Evolutionary conservation across 2,888 invertebrate genomes (phyloP), one percentile per base, ranked within the genome.

Genomic region (Stramonita haemastoma): DNA sequence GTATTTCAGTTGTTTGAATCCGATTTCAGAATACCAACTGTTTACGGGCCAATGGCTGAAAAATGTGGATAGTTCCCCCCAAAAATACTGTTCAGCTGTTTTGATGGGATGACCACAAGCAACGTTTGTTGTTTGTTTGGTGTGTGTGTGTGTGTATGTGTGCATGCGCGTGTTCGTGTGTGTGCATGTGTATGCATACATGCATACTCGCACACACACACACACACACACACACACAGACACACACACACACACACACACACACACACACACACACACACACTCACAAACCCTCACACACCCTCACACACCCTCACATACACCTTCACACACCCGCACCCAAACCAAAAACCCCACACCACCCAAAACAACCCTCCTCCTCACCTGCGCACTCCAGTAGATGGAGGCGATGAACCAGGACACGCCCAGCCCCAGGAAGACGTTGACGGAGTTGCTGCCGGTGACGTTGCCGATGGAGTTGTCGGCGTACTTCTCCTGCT

Each of bases 401-500:
- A 96, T 95, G 77, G 97, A 95, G 29, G 97, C 97, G 32, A 97
- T 96, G 29, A 97, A 92, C 97, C 97, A 97, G 0, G 97, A 97
- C 86, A 97, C 94, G 19, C 97, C 97, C 11, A 97, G 96, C 88
- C 97, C 97, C 86, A 97, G 96, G 94, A 97, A 97, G 5, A 97
- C 97, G 93, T 97, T 97, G 70, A 97, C 97, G 5, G 97, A 97
- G 94, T 97, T 97, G 93, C 97, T 97, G 84, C 97, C 97, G 11
- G 97, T 97, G 19, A 97, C 96, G 93, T 97, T 97, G 36, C 97
- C 97, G 85, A 97, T 96, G 1, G 97, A 97, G 92, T 97, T 97
- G 94, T 97, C 97, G 0, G 97, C 97, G 89, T 96, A 95, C 91
- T 96, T 96, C 92, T 97, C 97, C 92, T 96, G 91, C 26, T 91